Base-by-base conservation (phyloP, 2,113 vertebrate species). In the Thunnus maccoyii region DNA sequence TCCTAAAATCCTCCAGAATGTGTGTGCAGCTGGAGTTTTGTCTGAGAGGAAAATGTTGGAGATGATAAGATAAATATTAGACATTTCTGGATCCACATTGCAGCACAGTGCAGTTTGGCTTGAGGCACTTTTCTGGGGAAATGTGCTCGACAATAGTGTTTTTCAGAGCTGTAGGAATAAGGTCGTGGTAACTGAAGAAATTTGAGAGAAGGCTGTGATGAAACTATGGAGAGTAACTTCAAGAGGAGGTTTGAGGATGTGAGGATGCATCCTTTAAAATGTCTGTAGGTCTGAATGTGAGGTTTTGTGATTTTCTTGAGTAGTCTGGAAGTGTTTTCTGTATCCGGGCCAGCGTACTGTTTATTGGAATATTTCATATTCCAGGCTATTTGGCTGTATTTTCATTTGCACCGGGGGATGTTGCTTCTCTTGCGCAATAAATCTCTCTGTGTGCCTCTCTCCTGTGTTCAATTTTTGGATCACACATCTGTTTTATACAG, bases 51-150 rank as follows among this genome's bases (percentile, higher is more conserved):
- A 17, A 46, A 3, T 54, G 30, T 46, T 72, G 44, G 65, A 51
- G 46, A 67, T 12, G 22, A 30, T 58, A 41, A 50, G 13, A 36
- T 48, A 55, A 64, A 73, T 52, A 50, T 65, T 57, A 9, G 52
- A 52, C 58, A 8, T 2, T 36, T 41, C 13, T 44, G 63, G 69
- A 72, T 36, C 44, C 62, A 44, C 46, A 1, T 16, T n/a, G 27
- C 16, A 27, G 46, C 1, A 17, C 36, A 41, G 36, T 41, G 36
- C 8, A 9, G 0, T 68, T 67, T 60, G 48, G 47, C 50, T 54
- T 3, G 5, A 22, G 55, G 3, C 46, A 2, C 27, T 46, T 46
- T 12, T 20, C 47, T 3, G 7, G 20, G 51, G n/a, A 60, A 60
- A 61, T 52, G 7, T 41, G 36, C 36, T 1, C 0, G 17, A 66